A percentile compares a stretch with the other conserved stretches of the same genome.
Conservation (phyloP, 1,140 invertebrate species). For the Zaprionus inermis region DNA sequence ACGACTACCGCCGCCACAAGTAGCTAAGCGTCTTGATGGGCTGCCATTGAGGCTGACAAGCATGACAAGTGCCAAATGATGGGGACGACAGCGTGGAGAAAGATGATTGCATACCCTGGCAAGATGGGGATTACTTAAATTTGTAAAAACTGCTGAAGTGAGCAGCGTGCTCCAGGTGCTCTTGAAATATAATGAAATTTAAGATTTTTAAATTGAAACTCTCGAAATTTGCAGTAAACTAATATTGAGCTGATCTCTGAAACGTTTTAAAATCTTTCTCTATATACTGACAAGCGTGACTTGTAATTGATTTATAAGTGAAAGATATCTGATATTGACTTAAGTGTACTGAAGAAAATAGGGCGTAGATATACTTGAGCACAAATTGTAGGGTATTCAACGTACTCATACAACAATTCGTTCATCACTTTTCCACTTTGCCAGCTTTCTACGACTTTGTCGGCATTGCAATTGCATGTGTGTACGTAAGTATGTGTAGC, state of each 20-base stretch:
- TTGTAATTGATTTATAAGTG: too few relatives aligned
- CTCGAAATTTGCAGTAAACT: too few relatives aligned
- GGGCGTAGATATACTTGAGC: too few relatives aligned
- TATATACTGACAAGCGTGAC: too few relatives aligned
- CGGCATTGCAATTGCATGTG: constrained; percentile 48
- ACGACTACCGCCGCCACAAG: constrained; percentile 13
- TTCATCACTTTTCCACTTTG: not conserved
- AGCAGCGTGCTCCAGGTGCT: not conserved
- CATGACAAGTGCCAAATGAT: constrained; percentile 51
- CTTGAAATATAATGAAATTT: too few relatives aligned
- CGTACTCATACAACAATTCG: not conserved
- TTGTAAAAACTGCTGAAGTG: not conserved
- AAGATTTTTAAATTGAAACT: too few relatives aligned
- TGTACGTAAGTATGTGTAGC: constrained; percentile 28
- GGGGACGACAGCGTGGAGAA: not conserved
- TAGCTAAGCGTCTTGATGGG: constrained; percentile 43
- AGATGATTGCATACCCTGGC: constrained; percentile 18
- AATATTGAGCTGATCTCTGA: too few relatives aligned
- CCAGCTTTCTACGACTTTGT: constrained; percentile 2
- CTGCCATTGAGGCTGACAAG: constrained; percentile 52
- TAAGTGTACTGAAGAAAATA: too few relatives aligned
- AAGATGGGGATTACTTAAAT: not conserved
- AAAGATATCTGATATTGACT: too few relatives aligned
- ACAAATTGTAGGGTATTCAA: not conserved
- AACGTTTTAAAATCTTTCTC: too few relatives aligned